These are phyloP conservation scores for Lepidocyrtoides sp. DNA, from an alignment of 2,888 invertebrate species.

Conservation along the genomic window DNA sequence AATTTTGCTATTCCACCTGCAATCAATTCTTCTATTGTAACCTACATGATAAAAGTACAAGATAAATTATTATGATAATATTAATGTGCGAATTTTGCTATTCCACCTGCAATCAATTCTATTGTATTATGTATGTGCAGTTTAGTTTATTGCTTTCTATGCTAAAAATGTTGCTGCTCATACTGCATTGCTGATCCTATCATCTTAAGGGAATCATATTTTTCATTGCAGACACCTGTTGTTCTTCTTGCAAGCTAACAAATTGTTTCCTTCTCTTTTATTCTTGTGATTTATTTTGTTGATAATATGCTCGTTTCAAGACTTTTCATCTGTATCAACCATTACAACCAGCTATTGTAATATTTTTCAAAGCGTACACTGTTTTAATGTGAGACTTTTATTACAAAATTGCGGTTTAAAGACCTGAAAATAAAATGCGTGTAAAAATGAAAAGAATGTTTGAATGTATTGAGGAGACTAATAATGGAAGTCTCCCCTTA, in stretches of 20 bases:
- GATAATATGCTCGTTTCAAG: not conserved
- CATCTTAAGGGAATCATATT: not conserved
- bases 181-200: not conserved
- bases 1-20: not conserved
- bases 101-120: not conserved
- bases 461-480: not conserved
- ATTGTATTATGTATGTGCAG: not conserved
- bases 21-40: not conserved
- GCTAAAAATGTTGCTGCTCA: no score
- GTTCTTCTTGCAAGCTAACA: not conserved
- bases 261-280: slow-evolving; percentile 23
- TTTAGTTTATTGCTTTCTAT: no score
- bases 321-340: no score
- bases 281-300: not conserved
- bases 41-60: no score
- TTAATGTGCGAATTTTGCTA: not conserved
- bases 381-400: no score
- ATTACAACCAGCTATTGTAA: no score
- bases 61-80: not conserved
- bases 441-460: not conserved
- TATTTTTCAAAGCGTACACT: no score
- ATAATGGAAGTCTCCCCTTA: not conserved
- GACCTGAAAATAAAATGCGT: no score
- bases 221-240: not conserved
- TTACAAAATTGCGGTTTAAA: no score